These are phyloP conservation scores for Tetranychus piercei DNA, from an alignment of 2,888 invertebrate genomes.

Conservation along the genomic window DNA sequence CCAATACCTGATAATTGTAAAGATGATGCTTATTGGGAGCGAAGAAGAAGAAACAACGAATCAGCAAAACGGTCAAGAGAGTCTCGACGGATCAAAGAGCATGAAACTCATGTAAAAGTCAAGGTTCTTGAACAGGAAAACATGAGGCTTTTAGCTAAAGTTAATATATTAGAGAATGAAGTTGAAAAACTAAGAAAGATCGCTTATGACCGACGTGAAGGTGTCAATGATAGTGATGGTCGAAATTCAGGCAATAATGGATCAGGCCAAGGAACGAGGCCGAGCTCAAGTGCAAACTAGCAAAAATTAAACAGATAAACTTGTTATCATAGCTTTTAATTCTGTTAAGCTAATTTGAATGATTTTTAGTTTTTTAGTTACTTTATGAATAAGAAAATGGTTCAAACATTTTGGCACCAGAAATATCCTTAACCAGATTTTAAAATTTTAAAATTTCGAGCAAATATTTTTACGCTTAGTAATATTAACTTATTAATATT, in stretches of 20 bases:
- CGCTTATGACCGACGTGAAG: slow-evolving; percentile 9
- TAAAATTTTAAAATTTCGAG: too few species aligned
- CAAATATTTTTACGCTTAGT: too few species aligned
- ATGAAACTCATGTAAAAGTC: slow-evolving; percentile 32
- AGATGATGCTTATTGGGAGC: slow-evolving; percentile 32
- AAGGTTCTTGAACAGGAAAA: slow-evolving; percentile 33
- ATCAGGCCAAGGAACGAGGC: too few species aligned
- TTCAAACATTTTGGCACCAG: too few species aligned
- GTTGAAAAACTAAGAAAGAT: slow-evolving; percentile 22
- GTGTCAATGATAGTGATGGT: not conserved
- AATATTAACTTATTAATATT: too few species aligned
- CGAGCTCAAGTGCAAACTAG: too few species aligned
- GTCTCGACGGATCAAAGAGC: slow-evolving; percentile 32
- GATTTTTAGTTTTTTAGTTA: too few species aligned
- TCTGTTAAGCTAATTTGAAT: too few species aligned
- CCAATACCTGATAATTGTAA: slow-evolving; percentile 27
- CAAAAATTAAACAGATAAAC: too few species aligned
- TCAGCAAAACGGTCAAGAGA: slow-evolving; percentile 34
- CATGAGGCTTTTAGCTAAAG: slow-evolving; percentile 32
- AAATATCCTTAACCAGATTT: too few species aligned
- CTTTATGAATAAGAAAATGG: too few species aligned
- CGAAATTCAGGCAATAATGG: not conserved
- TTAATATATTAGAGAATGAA: slow-evolving; percentile 23
- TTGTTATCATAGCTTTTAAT: too few species aligned
- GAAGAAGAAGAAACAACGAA: slow-evolving; percentile 34